Evolutionary conservation across 2,797 vertebrate species (phyloP).

Genomic region (Hydrophis major): DNA sequence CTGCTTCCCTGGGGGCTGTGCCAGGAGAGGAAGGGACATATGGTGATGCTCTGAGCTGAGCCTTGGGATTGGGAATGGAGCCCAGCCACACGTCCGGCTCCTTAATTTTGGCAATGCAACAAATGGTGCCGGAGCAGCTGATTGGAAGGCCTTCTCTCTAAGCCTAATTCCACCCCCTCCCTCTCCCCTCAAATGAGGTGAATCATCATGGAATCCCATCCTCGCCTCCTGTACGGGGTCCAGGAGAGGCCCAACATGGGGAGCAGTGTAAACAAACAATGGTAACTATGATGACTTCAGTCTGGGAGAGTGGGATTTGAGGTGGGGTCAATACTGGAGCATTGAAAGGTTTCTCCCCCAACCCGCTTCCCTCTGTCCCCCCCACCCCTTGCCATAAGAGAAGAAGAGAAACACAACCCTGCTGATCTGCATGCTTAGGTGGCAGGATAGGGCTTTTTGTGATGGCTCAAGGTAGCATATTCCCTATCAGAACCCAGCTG

Average conservation of each 20-base stretch:
- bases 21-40: not conserved
- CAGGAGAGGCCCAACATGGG: conserved; percentile 26
- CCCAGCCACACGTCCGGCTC: conserved; percentile 19
- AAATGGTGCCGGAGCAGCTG: conserved; percentile 15
- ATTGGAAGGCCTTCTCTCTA: conserved; percentile 13
- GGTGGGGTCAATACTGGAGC: not conserved
- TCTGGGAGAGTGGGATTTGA: conserved; percentile 15
- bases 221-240: conserved; percentile 2
- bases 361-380: not conserved
- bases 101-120: conserved; percentile 25
- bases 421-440: not conserved
- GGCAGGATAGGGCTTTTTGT: too few species aligned
- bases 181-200: not conserved
- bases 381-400: not conserved
- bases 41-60: conserved; percentile 1
- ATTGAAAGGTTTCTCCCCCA: not conserved
- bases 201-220: conserved; percentile 26
- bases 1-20: not conserved
- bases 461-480: not conserved
- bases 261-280: conserved; percentile 30
- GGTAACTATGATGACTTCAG: conserved; percentile 40
- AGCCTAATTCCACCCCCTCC: not conserved
- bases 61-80: conserved; percentile 8
- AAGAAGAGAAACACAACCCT: not conserved
- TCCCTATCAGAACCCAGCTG: not conserved